These are phyloP conservation scores for Apostichopus parvimensis DNA, from an alignment of 35 echinoderm and acorn worm genomes.

Conservation along the genomic window DNA sequence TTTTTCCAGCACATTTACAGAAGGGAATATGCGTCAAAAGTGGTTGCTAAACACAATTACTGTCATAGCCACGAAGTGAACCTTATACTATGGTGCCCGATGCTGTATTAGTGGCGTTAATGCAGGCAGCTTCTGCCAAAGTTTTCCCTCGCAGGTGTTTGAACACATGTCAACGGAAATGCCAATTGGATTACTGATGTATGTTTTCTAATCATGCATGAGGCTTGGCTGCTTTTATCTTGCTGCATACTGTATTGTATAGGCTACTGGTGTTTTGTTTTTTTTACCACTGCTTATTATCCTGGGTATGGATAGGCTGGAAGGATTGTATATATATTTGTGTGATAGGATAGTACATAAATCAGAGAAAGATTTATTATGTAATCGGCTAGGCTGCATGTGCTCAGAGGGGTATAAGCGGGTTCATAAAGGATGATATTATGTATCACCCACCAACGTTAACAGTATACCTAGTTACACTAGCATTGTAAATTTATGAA, in stretches of 20 bases:
- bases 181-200: conserved; percentile 12
- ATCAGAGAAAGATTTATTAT: too few relatives aligned
- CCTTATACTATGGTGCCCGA: not conserved
- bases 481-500: too few relatives aligned
- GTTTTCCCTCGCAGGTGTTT: conserved; percentile 12
- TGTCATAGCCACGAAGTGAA: not conserved
- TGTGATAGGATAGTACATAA: too few relatives aligned
- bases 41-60: not conserved
- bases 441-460: too few relatives aligned
- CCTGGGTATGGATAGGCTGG: not conserved
- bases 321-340: too few relatives aligned
- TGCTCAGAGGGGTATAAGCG: too few relatives aligned
- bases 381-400: too few relatives aligned
- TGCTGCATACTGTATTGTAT: not conserved
- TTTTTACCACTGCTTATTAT: not conserved
- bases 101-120: not conserved
- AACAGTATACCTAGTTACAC: too few relatives aligned
- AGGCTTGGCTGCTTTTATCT: not conserved
- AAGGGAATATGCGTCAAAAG: not conserved
- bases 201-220: conserved; percentile 1
- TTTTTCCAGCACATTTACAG: not conserved
- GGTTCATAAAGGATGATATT: too few relatives aligned
- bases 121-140: not conserved
- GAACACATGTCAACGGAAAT: not conserved
- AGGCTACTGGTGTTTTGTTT: not conserved